Evolutionary conservation across 1,140 invertebrate species (phyloP), one percentile per base, ranked within the genome.

Genomic region (Agrypnia vestita): DNA sequence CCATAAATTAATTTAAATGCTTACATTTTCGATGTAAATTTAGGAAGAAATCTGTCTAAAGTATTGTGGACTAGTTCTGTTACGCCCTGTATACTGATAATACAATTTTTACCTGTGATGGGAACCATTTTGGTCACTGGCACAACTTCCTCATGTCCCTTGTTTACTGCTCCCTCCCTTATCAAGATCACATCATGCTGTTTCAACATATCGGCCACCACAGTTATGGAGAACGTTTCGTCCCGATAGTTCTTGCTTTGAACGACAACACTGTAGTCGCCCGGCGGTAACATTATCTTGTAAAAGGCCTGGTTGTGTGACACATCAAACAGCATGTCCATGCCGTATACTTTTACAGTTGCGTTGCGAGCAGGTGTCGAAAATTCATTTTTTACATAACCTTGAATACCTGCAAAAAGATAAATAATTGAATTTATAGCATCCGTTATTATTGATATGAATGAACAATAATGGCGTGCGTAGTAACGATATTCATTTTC

Each of bases 341-440:
- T 85, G 7, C 90, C 90, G 67, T 91, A 87, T 7, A 98, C 90
- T 53, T 89, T 87, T 0, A 98, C 88, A 0, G 89, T 91, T 0
- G 96, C 95, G 73, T 95, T 91, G 9, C 92, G 86, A 84, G 98
- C 88, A 13, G 94, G 93, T 21, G 89, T 85, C 0, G 91, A 90
- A 46, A 90, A 84, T 10, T 88, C 87, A 84, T 97, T 93, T 51
- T 89, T 90, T 4, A 98, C 90, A 82, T 91, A 90, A 0, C 95
- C 96, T 53, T 93, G 90, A 0, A 97, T 88, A 73, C 97, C 96
- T 89, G 86, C 84, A 47, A 85, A 8, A 62, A 7, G n/a, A 71
- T 44, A 13, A 69, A 6, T 35, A 35, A 6, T 6, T 35, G 25
- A 35, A 35, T 6, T 35, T 35, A 35, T 35, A 6, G n/a, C n/a